Percentiles rank a stretch among this genome's conserved stretches.
Conservation (phyloP, 2,888 invertebrate genomes). For the Phytoseiulus persimilis region DNA sequence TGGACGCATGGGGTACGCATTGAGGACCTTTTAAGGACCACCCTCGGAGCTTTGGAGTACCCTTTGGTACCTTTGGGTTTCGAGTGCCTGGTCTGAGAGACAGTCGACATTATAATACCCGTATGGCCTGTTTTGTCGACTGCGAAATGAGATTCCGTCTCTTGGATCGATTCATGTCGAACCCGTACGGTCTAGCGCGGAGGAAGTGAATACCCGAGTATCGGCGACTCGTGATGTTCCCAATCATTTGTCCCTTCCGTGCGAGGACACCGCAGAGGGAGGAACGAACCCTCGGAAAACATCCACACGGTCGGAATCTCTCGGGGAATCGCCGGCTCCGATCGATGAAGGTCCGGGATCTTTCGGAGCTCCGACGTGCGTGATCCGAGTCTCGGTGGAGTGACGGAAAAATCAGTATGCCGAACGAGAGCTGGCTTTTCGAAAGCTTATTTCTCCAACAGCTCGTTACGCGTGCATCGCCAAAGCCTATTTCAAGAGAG, state of each 20-base stretch:
- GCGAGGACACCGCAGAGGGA: no score
- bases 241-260: no score
- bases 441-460: background rate
- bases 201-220: no score
- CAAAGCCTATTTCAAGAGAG: background rate
- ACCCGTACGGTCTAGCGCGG: no score
- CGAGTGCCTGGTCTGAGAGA: background rate
- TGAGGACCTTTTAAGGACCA: background rate
- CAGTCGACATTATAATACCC: background rate
- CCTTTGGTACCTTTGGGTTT: background rate
- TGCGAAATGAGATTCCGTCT: background rate
- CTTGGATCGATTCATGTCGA: no score
- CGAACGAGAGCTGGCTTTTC: background rate
- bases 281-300: background rate
- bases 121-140: background rate
- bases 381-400: background rate
- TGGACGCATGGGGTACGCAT: background rate
- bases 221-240: no score
- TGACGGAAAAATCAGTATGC: constrained; percentile 5
- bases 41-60: background rate
- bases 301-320: background rate
- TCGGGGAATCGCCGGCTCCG: background rate
- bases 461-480: background rate
- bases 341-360: background rate
- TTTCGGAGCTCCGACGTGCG: background rate